Percentiles rank a stretch among this genome's conserved stretches.
These are phyloP conservation scores for Agrochola circellaris DNA, from an alignment of 2,888 invertebrate species.

Conservation along the genomic window DNA sequence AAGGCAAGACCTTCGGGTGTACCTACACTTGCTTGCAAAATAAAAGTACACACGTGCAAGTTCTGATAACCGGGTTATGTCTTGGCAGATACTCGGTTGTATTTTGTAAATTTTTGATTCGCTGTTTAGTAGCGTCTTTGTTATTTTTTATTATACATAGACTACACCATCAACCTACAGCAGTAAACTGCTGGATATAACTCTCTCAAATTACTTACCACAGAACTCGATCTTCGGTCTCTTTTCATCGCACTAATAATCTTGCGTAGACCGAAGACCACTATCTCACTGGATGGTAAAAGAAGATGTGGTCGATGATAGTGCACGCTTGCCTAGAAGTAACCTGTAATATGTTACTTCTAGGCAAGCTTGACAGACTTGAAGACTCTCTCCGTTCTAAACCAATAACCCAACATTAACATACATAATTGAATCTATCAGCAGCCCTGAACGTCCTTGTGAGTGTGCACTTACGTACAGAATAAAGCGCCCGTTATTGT, in stretches of 20 bases:
- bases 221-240: not conserved
- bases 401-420: slow-evolving; percentile 29
- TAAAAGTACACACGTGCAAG: slow-evolving; percentile 22
- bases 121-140: not conserved
- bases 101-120: not conserved
- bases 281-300: not conserved
- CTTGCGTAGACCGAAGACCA: not conserved
- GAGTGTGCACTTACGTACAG: slow-evolving; percentile 21
- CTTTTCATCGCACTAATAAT: not conserved
- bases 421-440: slow-evolving; percentile 38
- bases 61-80: slow-evolving; percentile 13
- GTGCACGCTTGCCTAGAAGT: not conserved
- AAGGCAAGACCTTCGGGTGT: not conserved
- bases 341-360: not conserved
- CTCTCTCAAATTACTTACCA: not conserved
- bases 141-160: not conserved
- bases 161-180: not conserved
- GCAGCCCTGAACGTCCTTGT: not conserved
- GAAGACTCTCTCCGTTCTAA: not conserved
- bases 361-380: too few relatives aligned
- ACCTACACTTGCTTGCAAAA: slow-evolving; percentile 31
- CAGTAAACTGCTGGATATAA: too few relatives aligned
- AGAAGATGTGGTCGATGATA: not conserved
- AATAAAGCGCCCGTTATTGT: slow-evolving; percentile 45
- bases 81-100: not conserved